Base-by-base conservation (phyloP, 1,140 invertebrate species). In the Ips typographus region DNA sequence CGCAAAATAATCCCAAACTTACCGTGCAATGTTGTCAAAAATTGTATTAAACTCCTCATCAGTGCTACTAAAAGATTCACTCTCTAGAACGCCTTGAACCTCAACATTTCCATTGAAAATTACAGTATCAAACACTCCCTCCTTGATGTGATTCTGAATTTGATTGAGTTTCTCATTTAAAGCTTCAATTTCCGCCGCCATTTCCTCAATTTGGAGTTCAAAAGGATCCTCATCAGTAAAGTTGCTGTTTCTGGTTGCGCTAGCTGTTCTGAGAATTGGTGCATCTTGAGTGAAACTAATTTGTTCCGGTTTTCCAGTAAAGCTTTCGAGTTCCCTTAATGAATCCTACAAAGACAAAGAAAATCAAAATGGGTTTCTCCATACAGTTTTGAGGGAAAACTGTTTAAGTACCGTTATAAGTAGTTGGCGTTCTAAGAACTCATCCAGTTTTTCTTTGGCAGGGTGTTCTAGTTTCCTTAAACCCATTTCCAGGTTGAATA, bases 101-200 rank as follows among this genome's bases (percentile, higher is more conserved):
- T 77, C 65, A 8, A 78, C 70, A 6, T 68, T 57, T 55, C 75
- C 75, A 62, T 76, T 78, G 4, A 80, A 65, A 42, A 70, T 72
- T 7, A 80, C 69, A 40, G 66, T 74, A 40, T 76, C 72, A 59
- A 72, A 72, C 22, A 7, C 67, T 8, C 6, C 36, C 41, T 37
- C 53, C n/a, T n/a, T 37, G 8, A 56, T 37, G 7, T n/a, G n/a
- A n/a, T n/a, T 37, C 53, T 37, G n/a, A 37, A 56, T 39, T 56
- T 56, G 7, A 36, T 56, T n/a, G n/a, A 37, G 44, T 49, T 49
- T 39, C n/a, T 56, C 53, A 56, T 56, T 36, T 56, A 37, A 36
- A 56, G 38, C 22, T 8, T 49, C 44, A 37, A 37, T 7, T 38
- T 3, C 39, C n/a, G 60, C 59, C 80, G 72, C 2, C 77, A 72